Conservation (phyloP, 2,888 invertebrate genomes). For the Microctonus aethiopoides region DNA sequence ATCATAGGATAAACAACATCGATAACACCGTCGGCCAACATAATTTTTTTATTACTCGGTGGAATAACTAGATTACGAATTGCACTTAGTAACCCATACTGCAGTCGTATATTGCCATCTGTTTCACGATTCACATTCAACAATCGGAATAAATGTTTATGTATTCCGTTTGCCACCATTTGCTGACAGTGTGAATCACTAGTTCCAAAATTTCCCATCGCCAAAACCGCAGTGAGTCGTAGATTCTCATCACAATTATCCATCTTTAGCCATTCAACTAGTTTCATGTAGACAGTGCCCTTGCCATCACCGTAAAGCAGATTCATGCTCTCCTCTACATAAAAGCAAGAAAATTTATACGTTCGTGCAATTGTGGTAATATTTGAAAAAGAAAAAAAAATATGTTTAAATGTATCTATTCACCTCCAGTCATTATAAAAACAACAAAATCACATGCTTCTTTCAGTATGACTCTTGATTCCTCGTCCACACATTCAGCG, state of each 20-base stretch:
- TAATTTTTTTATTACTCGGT: conserved; percentile 78
- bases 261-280: conserved; percentile 81
- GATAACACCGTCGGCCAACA: conserved; percentile 80
- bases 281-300: conserved; percentile 78
- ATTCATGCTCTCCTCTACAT: conserved; percentile 87
- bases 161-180: conserved; percentile 83
- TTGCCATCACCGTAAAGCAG: conserved; percentile 80
- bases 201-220: conserved; percentile 90
- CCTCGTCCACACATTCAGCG: conserved; percentile 73
- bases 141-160: conserved; percentile 72
- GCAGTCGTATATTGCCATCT: conserved; percentile 67
- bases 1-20: conserved; percentile 79
- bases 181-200: conserved; percentile 86
- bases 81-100: conserved; percentile 82
- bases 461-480: conserved; percentile 78
- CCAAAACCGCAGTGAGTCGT: conserved; percentile 84
- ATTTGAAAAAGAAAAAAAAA: conserved; percentile 9
- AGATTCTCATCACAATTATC: conserved; percentile 77
- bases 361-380: neutral
- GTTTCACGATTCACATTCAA: conserved; percentile 57
- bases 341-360: conserved; percentile 33
- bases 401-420: too few relatives aligned
- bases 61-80: conserved; percentile 82
- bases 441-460: conserved; percentile 88
- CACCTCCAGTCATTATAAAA: conserved; percentile 87